Evolutionary conservation across 2,113 vertebrate genomes (phyloP).

Genomic region (Rhabdomys dilectus): DNA sequence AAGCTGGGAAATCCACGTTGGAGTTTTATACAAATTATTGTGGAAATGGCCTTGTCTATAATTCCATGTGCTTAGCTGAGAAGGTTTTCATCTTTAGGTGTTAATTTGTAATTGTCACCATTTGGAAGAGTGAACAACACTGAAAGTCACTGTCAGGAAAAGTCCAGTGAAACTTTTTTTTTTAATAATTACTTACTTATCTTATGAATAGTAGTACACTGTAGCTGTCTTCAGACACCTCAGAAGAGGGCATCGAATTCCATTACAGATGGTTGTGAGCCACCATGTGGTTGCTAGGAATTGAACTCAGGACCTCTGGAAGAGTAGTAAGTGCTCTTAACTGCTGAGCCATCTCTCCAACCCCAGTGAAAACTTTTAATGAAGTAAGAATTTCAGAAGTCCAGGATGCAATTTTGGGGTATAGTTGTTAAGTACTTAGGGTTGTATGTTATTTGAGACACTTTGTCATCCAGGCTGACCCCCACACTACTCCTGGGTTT

Average conservation of each 20-base stretch:
- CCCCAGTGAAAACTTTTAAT: conserved; percentile 30
- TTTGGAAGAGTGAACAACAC: conserved; percentile 16
- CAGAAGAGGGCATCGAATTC: no score
- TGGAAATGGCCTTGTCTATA: conserved; percentile 14
- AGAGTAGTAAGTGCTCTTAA: no score
- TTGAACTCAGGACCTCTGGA: no score
- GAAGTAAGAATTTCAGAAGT: neutral
- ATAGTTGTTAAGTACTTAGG: neutral
- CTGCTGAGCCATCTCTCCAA: no score
- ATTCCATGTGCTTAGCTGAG: conserved; percentile 46
- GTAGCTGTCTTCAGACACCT: no score
- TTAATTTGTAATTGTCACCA: conserved; percentile 2
- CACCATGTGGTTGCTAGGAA: no score
- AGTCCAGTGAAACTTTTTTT: neutral
- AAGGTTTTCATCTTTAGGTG: conserved; percentile 43
- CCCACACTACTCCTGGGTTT: neutral
- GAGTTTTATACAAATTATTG: neutral
- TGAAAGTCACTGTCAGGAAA: neutral
- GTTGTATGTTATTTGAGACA: neutral
- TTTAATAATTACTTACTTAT: no score
- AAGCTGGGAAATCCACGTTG: neutral
- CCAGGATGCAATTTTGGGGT: neutral
- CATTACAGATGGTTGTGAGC: no score
- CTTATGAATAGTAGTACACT: no score
- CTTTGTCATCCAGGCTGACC: neutral